Conservation (phyloP, 35 echinoderm and acorn worm species). For the Hemicentrotus pulcherrimus region DNA sequence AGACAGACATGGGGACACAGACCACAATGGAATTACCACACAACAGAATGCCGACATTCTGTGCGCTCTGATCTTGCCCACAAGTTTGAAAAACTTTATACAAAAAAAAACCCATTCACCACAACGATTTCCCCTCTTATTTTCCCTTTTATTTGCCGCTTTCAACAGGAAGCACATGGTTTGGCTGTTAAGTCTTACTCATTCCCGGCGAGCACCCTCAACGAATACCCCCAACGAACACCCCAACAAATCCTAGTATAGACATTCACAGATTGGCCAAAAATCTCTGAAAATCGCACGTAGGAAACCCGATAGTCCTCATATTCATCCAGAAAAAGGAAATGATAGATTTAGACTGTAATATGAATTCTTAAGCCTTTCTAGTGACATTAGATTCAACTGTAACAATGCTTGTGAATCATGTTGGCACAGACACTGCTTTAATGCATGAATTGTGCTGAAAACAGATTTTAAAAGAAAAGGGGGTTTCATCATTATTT, state of each 20-base stretch:
- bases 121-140: background rate
- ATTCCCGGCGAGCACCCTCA: background rate
- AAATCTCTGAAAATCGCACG: constrained; percentile 5
- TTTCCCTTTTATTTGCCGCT: background rate
- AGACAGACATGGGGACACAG: background rate
- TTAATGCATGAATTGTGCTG: background rate
- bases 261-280: constrained; percentile 7
- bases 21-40: background rate
- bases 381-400: background rate
- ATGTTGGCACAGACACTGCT: constrained; percentile 2
- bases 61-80: background rate
- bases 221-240: constrained; percentile 14
- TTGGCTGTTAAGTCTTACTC: background rate
- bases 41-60: background rate
- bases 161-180: constrained; percentile 24
- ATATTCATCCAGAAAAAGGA: constrained; percentile 29
- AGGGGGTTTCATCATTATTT: background rate
- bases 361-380: constrained; percentile 6
- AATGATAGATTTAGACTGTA: constrained; percentile 28
- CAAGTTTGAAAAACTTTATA: background rate
- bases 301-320: constrained; percentile 24
- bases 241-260: constrained; percentile 17
- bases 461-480: background rate
- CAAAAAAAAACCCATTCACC: background rate
- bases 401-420: background rate